Percentiles rank a stretch among this genome's conserved stretches.
These are phyloP conservation scores for Panthera leo DNA, from an alignment of 2,113 vertebrate genomes.

Conservation along the genomic window DNA sequence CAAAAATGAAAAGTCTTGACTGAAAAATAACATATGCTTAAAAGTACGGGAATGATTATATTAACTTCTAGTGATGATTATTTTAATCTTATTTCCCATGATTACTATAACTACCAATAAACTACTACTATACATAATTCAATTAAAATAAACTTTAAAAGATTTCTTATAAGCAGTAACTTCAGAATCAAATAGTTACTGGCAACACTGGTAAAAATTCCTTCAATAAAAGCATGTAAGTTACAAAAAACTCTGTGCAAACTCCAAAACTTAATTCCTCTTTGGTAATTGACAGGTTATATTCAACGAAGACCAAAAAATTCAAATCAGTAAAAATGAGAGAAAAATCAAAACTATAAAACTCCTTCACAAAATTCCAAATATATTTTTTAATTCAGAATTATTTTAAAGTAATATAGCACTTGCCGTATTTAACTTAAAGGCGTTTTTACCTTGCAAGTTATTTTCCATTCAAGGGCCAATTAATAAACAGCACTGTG, in stretches of 20 bases:
- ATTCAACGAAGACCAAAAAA: neutral
- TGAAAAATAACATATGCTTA: constrained; percentile 46
- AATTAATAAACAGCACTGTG: constrained; percentile 31
- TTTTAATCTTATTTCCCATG: constrained; percentile 50
- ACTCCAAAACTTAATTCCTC: neutral
- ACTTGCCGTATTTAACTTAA: neutral
- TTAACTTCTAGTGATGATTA: neutral
- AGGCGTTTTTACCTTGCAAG: neutral
- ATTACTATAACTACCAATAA: constrained; percentile 54
- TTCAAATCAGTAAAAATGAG: neutral
- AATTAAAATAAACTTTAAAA: constrained; percentile 52
- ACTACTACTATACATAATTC: constrained; percentile 31
- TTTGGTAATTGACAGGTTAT: neutral
- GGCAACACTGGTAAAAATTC: constrained; percentile 1
- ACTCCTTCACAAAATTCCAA: constrained; percentile 5
- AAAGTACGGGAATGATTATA: constrained; percentile 26
- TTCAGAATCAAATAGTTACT: constrained; percentile 60
- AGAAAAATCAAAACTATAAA: neutral
- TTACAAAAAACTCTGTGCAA: neutral
- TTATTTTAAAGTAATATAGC: neutral
- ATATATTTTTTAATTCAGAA: constrained; percentile 7
- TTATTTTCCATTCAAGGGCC: neutral
- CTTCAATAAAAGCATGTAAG: neutral
- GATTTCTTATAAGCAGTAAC: neutral
- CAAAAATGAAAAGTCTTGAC: constrained; percentile 32